Evolutionary conservation across 2,797 vertebrate genomes (phyloP), one percentile per base, ranked within the genome.

Genomic region (Sarcophilus harrisii): DNA sequence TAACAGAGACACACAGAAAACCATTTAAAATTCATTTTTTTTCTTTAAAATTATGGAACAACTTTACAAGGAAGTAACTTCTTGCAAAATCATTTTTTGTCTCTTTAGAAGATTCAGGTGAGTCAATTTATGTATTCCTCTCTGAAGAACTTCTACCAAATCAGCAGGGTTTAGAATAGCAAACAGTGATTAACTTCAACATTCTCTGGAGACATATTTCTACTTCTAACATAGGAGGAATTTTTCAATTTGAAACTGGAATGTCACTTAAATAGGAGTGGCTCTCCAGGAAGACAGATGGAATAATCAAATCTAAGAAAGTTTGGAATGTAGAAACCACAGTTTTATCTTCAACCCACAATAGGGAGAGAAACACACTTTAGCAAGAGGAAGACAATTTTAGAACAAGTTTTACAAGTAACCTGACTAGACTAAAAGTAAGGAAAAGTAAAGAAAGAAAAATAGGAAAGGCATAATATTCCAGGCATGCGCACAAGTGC

Each of bases 21-120:
- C 96, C 32, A 92, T 4, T 3, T 96, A 93, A 93, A 81, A 81
- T 81, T 81, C 5, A 45, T 38, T 60, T 93, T 94, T 38, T 94
- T 94, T 10, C 18, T 93, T 59, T 96, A 87, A 58, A 57, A 96
- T 57, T n/a, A 94, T 58, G 32, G 59, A 49, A 30, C 0, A 95
- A 1, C 0, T 55, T 66, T 45, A 81, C 11, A 55, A 27, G 55
- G 91, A 94, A 91, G 58, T 12, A 49, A 87, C 38, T 87, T 87
- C 38, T 87, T 87, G 21, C 27, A 27, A 87, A 87, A 87, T 12
- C 4, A 87, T 1, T 87, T 87, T 87, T 10, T n/a, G 21, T 87
- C 24, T 87, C 4, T 49, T 49, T 49, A 5, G 73, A 87, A 87
- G 21, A 87, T 38, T 81, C 24, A 45, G 9, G 10, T 27, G 21